phyloP scores from a whole-genome alignment of 2,888 invertebrate genomes.

The Callosobruchus maculatus region DNA sequence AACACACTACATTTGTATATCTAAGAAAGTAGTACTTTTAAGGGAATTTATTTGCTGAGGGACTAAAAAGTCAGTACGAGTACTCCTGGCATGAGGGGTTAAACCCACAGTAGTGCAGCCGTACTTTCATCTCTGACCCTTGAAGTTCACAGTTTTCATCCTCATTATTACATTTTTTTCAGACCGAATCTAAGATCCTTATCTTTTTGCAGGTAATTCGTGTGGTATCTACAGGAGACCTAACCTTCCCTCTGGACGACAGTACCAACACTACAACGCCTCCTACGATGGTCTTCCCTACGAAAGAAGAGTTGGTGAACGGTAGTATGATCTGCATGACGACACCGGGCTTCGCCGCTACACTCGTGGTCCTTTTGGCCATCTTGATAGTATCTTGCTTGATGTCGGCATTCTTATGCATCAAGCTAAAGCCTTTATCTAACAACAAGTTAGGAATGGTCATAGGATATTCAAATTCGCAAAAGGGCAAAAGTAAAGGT shows the following conservation, averaged over 20 bases:
- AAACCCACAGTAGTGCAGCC: no score
- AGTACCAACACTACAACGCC: conserved; percentile 56
- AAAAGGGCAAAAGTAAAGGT: conserved; percentile 53
- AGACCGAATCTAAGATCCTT: no score
- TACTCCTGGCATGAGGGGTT: no score
- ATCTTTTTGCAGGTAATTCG: conserved; percentile 67
- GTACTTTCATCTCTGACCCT: no score
- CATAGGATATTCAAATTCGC: conserved; percentile 20
- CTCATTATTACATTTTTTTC: no score
- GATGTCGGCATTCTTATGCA: conserved; percentile 80
- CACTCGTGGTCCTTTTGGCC: conserved; percentile 76
- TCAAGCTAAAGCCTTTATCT: conserved; percentile 71
- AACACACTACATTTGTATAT: no score
- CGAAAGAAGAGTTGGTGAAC: conserved; percentile 52
- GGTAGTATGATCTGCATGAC: conserved; percentile 84
- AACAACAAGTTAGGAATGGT: conserved; percentile 42
- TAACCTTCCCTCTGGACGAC: conserved; percentile 80
- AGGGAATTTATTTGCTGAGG: no score
- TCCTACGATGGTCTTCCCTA: conserved; percentile 68
- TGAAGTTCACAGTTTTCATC: no score
- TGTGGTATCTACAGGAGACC: conserved; percentile 87
- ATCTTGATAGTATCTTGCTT: conserved; percentile 82
- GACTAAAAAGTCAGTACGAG: no score
- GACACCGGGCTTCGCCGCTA: conserved; percentile 87
- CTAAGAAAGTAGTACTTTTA: no score